A percentile compares a stretch with the other conserved stretches of the same genome.
Conservation (phyloP, 2,113 vertebrate genomes). For the Platanista minor region DNA sequence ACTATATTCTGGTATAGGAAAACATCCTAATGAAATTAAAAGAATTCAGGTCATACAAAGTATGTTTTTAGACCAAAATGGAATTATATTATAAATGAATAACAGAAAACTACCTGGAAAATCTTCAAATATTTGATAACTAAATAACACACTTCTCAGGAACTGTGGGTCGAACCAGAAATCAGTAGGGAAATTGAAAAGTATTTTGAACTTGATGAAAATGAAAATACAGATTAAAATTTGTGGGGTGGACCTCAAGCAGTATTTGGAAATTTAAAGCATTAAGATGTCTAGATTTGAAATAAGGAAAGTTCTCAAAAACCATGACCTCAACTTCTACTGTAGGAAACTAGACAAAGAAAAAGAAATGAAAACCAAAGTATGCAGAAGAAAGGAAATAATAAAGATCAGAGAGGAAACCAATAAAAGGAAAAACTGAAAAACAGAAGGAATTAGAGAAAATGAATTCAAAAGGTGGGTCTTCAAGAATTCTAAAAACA, state of each 20-base stretch:
- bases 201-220: constrained; percentile 3
- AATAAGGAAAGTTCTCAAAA: not conserved
- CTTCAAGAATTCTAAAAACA: not conserved
- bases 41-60: not conserved
- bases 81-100: not conserved
- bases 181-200: not conserved
- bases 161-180: not conserved
- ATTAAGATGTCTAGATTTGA: not conserved
- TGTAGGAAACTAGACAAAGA: not conserved
- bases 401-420: not conserved
- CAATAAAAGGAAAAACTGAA: not conserved
- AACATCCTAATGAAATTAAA: not conserved
- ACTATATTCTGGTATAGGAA: not conserved
- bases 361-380: not conserved
- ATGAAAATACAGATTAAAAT: not conserved
- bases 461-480: not conserved
- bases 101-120: not conserved
- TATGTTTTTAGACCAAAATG: not conserved
- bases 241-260: not conserved
- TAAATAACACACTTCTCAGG: not conserved
- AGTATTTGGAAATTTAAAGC: not conserved
- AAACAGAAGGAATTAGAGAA: not conserved
- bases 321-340: not conserved
- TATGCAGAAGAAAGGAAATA: not conserved
- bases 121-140: not conserved